Evolutionary conservation across 2,888 invertebrate genomes (phyloP), one percentile per base, ranked within the genome.

Genomic region (Polia nebulosa): DNA sequence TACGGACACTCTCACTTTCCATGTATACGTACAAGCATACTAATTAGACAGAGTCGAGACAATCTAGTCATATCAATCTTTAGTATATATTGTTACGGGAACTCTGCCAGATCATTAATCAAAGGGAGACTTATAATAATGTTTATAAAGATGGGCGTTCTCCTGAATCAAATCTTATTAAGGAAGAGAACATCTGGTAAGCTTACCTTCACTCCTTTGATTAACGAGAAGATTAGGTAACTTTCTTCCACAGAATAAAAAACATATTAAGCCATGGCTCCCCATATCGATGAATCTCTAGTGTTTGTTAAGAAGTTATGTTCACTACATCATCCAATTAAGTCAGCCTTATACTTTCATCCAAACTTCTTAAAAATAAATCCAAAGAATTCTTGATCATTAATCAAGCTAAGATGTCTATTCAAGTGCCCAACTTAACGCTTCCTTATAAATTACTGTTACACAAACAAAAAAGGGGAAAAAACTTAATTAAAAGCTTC

Each of bases 321-420:
- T 87, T 83, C 83, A 86, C 86, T 81, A 85, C 86, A 88, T 90
- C 91, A 90, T 92, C 90, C 90, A 90, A 92, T 92, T 92, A 92
- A 88, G 89, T 78, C 76, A 80, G 36, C 34, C 22, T 39, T 27
- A 83, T 81, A 85, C 81, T 84, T 83, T 79, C 85, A 71, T 85
- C 77, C 67, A 20, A 80, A 75, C 66, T 84, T 85, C 83, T 86
- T 85, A 87, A 87, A 90, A 89, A 86, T 85, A 88, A 85, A 86
- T 85, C 80, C 64, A 65, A 85, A 85, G 86, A 89, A 88, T 84
- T 81, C 39, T 36, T 74, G 74, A 83, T 88, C 92, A 93, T 94
- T 92, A 92, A 94, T 93, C 93, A 93, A 84, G 80, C 80, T 82
- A 81, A 86, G 88, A 83, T 87, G 84, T 86, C 85, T 81, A 87